Evolutionary conservation across 2,797 vertebrate genomes (phyloP).

Genomic region (Chloroceryle inda): DNA sequence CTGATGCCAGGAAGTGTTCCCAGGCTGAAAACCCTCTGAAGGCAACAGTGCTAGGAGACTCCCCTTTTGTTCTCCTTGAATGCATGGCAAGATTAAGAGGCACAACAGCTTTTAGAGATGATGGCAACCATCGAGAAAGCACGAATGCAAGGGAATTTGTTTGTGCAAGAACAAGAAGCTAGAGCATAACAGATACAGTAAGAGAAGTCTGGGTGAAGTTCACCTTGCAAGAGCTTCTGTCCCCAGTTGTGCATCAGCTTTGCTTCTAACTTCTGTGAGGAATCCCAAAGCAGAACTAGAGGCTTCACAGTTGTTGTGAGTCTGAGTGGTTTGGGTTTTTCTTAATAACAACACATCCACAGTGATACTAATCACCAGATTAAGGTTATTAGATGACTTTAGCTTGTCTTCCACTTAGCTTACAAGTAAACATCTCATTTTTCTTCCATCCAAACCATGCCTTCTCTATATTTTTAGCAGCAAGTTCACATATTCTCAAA

Average conservation of each 20-base stretch:
- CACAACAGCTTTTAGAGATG: neutral
- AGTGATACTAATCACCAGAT: neutral
- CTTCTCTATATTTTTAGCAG: neutral
- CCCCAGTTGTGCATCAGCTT: neutral
- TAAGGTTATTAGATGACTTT: neutral
- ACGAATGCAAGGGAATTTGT: neutral
- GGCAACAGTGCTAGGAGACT: neutral
- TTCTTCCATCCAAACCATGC: neutral
- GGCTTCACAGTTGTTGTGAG: neutral
- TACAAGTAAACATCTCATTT: neutral
- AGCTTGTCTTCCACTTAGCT: neutral
- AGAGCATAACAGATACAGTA: accelerated
- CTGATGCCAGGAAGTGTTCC: neutral
- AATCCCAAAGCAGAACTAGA: neutral
- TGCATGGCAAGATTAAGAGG: neutral
- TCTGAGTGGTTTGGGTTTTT: neutral
- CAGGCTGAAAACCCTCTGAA: neutral
- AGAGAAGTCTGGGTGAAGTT: neutral
- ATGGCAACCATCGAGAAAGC: neutral
- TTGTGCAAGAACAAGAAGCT: neutral
- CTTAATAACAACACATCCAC: neutral
- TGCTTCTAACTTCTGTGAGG: neutral
- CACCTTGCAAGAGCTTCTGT: neutral
- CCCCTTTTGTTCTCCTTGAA: neutral
- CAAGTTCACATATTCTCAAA: neutral